Percentiles rank a stretch among this genome's conserved stretches.
These are phyloP conservation scores for Mechanitis messenoides DNA, from an alignment of 2,888 invertebrate genomes.

Conservation along the genomic window DNA sequence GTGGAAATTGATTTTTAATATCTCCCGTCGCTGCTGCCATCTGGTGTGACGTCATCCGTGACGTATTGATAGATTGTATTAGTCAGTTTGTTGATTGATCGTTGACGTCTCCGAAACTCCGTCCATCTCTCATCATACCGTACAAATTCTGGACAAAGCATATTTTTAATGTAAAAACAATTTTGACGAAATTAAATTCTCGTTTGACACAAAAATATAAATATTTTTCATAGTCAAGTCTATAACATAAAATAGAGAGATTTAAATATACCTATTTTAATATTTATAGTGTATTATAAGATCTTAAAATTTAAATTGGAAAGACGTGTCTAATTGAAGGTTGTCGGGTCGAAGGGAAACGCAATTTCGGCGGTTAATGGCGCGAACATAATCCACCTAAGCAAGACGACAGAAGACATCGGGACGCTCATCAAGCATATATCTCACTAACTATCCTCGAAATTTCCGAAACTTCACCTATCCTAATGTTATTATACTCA, in stretches of 20 bases:
- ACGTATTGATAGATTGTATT: conserved; percentile 73
- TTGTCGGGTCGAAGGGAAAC: conserved; percentile 52
- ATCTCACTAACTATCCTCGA: conserved; percentile 53
- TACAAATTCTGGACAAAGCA: conserved; percentile 36
- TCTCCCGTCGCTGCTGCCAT: conserved; percentile 62
- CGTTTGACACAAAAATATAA: not conserved
- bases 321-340: conserved; percentile 69
- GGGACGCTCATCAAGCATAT: conserved; percentile 51
- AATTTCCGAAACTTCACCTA: conserved; percentile 32
- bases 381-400: conserved; percentile 70
- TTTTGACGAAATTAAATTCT: conserved; percentile 10
- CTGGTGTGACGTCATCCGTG: conserved; percentile 57
- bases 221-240: not conserved
- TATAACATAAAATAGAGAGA: conserved; percentile 1
- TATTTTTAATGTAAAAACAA: conserved; percentile 26
- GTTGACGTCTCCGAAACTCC: conserved; percentile 53
- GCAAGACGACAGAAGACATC: conserved; percentile 56
- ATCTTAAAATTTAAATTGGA: conserved; percentile 53
- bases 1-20: conserved; percentile 70
- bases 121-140: conserved; percentile 42
- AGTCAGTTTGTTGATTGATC: conserved; percentile 67
- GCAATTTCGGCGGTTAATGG: conserved; percentile 73
- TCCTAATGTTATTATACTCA: conserved; percentile 27
- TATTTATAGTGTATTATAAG: conserved; percentile 18
- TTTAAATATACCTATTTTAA: conserved; percentile 9